A percentile compares a stretch with the other conserved stretches of the same genome.
These are phyloP conservation scores for Lasioglossum villosulum DNA, from an alignment of 2,888 invertebrate genomes.

Conservation along the genomic window DNA sequence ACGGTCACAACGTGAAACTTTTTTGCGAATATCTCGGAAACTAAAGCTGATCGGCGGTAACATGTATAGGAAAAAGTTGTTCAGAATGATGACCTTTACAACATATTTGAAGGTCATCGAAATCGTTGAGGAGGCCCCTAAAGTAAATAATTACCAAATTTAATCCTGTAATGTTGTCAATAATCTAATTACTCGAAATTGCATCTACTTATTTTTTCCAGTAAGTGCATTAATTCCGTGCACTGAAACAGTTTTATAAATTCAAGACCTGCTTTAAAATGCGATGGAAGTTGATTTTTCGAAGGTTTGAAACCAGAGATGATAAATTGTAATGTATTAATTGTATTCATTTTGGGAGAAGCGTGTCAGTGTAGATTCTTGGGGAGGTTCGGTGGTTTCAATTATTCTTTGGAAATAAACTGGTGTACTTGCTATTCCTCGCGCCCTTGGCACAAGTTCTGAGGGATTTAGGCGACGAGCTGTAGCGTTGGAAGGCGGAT, in stretches of 20 bases:
- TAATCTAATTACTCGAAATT: no score
- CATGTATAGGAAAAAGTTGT: no score
- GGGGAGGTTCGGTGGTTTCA: constrained; percentile 55
- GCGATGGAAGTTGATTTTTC: background rate
- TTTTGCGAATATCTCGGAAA: no score
- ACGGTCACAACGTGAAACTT: no score
- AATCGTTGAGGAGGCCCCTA: no score
- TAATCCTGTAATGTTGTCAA: no score
- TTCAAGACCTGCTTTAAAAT: background rate
- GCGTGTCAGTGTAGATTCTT: background rate
- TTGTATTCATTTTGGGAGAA: background rate
- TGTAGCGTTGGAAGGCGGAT: constrained; percentile 29
- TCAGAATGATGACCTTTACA: no score
- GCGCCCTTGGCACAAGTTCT: constrained; percentile 48
- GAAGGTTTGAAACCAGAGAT: background rate
- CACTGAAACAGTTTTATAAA: background rate
- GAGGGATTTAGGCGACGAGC: constrained; percentile 45
- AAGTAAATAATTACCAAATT: no score
- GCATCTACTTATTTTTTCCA: background rate
- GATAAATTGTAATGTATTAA: background rate
- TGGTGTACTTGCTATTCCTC: constrained; percentile 70
- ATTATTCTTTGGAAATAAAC: constrained; percentile 50
- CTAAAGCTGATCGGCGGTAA: no score
- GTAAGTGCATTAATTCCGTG: background rate
- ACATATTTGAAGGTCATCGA: no score